Percentiles rank a stretch among this genome's conserved stretches.
Evolutionary conservation across 2,888 invertebrate genomes (phyloP).

Genomic region (Agrochola circellaris): DNA sequence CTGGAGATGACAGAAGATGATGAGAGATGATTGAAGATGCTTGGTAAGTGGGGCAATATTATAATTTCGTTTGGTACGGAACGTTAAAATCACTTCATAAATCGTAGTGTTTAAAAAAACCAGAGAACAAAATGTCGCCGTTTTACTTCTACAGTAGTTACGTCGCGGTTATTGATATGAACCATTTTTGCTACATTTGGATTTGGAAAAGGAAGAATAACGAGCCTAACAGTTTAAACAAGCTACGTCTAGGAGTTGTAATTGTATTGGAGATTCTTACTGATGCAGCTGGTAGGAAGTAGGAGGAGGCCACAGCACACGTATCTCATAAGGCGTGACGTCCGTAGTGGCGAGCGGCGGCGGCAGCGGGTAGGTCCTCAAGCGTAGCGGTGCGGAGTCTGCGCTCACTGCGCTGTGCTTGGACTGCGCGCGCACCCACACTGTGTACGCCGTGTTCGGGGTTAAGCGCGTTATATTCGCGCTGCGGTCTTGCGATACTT

Average conservation of each 20-base stretch:
- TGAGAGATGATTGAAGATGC: neutral
- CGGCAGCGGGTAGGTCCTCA: conserved; percentile 94
- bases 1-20: conserved; percentile 62
- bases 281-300: conserved; percentile 75
- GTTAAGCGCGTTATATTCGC: conserved; percentile 91
- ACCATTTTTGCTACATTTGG: neutral
- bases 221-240: neutral
- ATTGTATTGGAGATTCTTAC: conserved; percentile 69
- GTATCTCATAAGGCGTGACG: conserved; percentile 88
- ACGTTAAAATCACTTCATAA: neutral
- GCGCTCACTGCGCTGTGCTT: conserved; percentile 91
- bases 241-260: neutral
- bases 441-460: conserved; percentile 93
- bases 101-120: neutral
- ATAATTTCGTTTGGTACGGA: neutral
- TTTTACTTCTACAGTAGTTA: neutral
- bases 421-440: conserved; percentile 95
- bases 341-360: conserved; percentile 90
- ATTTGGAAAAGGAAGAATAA: neutral
- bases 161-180: neutral
- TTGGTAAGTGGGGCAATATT: conserved; percentile 6
- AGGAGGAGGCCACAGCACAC: conserved; percentile 92
- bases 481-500: conserved; percentile 82
- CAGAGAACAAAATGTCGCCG: neutral
- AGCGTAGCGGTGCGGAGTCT: conserved; percentile 91